Percentiles rank a stretch among this genome's conserved stretches.
Conservation (phyloP, 2,888 invertebrate genomes). For the Cantharis lateralis region DNA sequence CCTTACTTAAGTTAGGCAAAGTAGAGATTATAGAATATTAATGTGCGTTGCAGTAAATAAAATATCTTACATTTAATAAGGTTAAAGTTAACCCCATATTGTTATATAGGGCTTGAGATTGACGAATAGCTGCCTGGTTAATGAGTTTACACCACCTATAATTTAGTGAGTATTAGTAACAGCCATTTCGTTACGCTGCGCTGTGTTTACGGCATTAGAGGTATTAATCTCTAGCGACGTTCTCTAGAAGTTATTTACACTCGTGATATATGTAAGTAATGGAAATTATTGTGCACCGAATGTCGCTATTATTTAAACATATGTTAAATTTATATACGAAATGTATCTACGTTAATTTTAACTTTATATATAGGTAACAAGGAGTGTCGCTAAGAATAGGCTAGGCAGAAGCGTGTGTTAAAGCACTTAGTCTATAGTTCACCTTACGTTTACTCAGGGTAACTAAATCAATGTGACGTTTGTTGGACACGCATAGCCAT, state of each 20-base stretch:
- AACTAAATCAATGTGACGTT: constrained; percentile 29
- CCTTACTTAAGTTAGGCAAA: background rate
- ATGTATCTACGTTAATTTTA: background rate
- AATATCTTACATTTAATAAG: constrained; percentile 7
- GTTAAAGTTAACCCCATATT: constrained; percentile 14
- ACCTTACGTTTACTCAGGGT: constrained; percentile 15
- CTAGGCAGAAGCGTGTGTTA: constrained; percentile 28
- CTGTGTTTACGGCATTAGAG: constrained; percentile 28
- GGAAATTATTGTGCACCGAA: constrained; percentile 19
- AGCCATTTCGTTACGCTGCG: constrained; percentile 28
- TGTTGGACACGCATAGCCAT: constrained; percentile 24
- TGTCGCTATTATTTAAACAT: constrained; percentile 15
- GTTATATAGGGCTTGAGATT: constrained; percentile 24
- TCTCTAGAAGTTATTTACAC: constrained; percentile 26
- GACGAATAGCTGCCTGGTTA: constrained; percentile 35
- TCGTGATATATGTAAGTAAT: constrained; percentile 23
- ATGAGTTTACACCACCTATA: constrained; percentile 36
- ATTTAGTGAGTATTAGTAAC: constrained; percentile 30
- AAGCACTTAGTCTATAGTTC: constrained; percentile 25
- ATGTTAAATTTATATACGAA: constrained; percentile 15
- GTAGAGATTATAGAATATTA: background rate
- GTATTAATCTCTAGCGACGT: constrained; percentile 29
- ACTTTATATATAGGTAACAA: background rate
- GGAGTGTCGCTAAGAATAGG: constrained; percentile 27
- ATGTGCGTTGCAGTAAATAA: background rate